Conservation (phyloP, 1,140 invertebrate genomes). For the Telenomus remus region DNA sequence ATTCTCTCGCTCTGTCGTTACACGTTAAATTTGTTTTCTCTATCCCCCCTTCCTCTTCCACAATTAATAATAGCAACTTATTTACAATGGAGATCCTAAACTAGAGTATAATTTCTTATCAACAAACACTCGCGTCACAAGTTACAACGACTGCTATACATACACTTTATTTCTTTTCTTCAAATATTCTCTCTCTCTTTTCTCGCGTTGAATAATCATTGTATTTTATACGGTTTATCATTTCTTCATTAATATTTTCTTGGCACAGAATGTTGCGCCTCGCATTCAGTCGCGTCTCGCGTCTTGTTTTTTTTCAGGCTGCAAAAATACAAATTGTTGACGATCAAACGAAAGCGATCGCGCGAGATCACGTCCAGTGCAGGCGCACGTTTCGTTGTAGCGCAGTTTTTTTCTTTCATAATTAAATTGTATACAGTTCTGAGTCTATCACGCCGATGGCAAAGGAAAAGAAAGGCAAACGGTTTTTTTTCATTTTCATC, state of each 20-base stretch:
- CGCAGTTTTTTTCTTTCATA: slow-evolving; percentile 44
- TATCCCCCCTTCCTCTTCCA: slow-evolving; percentile 14
- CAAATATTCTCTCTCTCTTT: slow-evolving; percentile 3
- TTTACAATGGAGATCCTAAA: slow-evolving; percentile 66
- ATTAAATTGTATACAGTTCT: slow-evolving; percentile 37
- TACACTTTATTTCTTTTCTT: slow-evolving; percentile 19
- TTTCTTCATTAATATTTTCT: slow-evolving; percentile 54
- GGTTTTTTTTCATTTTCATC: background rate
- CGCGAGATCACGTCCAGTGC: slow-evolving; percentile 30
- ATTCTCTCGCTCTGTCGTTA: slow-evolving; percentile 16
- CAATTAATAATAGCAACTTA: slow-evolving; percentile 57
- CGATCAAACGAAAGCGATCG: slow-evolving; percentile 1
- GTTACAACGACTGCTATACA: slow-evolving; percentile 35
- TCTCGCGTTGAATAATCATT: no score
- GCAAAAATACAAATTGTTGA: slow-evolving; percentile 20
- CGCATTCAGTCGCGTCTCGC: slow-evolving; percentile 21
- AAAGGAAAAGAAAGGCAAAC: slow-evolving; percentile 38
- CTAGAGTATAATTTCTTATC: slow-evolving; percentile 64
- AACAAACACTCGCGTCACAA: slow-evolving; percentile 54
- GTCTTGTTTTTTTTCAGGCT: background rate
- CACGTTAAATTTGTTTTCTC: slow-evolving; percentile 30
- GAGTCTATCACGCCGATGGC: slow-evolving; percentile 37
- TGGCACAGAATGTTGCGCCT: slow-evolving; percentile 63
- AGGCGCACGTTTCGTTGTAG: slow-evolving; percentile 57
- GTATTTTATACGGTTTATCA: slow-evolving; percentile 51